Conservation (phyloP, 2,113 vertebrate species). For the Kryptolebias marmoratus region DNA sequence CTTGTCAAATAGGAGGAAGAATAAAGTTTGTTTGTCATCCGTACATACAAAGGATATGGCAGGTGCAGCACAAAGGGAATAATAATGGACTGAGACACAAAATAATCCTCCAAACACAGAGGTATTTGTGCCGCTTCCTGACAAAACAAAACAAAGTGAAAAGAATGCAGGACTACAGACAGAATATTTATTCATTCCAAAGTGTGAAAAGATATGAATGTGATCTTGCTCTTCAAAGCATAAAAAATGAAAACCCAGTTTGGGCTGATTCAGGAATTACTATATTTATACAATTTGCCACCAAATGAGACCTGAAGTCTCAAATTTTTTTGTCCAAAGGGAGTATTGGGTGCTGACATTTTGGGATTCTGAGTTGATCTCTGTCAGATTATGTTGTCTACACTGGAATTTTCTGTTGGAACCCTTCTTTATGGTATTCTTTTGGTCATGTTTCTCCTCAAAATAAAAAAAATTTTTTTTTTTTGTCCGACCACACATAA, state of each 20-base stretch:
- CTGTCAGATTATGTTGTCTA: background rate
- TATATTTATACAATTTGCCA: background rate
- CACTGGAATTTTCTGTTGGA: background rate
- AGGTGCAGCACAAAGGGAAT: conserved; percentile 40
- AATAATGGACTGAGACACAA: conserved; percentile 37
- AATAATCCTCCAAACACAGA: conserved; percentile 18
- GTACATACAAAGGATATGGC: conserved; percentile 44
- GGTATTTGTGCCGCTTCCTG: background rate
- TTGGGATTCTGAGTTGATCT: background rate
- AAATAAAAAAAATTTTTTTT: background rate
- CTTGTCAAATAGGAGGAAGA: background rate
- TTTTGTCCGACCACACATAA: no score
- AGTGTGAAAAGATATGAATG: conserved; percentile 5
- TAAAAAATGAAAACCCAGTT: conserved; percentile 15
- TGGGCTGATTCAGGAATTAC: conserved; percentile 3
- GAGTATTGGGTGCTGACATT: background rate
- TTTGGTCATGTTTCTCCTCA: background rate
- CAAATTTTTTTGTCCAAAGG: background rate
- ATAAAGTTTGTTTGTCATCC: conserved; percentile 15
- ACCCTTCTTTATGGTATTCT: background rate
- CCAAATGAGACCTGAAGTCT: conserved; percentile 7
- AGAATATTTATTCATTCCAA: background rate
- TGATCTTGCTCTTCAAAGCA: conserved; percentile 10
- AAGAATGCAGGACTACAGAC: background rate
- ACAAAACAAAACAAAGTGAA: conserved; percentile 10